Percentiles rank a stretch among this genome's conserved stretches.
These are phyloP conservation scores for Aurelia aurita DNA, from an alignment of 30 jellyfish, hydroid and myxozoan species.

Conservation along the genomic window DNA sequence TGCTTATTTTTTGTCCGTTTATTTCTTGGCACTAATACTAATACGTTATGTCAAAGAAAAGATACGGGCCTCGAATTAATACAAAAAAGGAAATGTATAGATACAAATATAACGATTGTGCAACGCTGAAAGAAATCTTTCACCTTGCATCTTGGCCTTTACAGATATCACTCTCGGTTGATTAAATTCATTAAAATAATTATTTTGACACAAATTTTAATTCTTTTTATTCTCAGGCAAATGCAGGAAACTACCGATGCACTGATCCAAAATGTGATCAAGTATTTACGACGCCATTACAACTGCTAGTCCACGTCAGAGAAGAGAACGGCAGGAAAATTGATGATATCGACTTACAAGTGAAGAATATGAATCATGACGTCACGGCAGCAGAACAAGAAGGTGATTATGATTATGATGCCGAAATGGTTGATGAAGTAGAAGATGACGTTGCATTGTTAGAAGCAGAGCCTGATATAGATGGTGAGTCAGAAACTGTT, in stretches of 20 bases:
- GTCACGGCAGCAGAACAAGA: conserved; percentile 43
- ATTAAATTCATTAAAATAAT: too few species aligned
- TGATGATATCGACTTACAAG: conserved; percentile 27
- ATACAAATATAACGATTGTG: too few species aligned
- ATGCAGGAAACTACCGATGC: conserved; percentile 29
- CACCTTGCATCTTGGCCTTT: too few species aligned
- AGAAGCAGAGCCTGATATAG: conserved; percentile 2
- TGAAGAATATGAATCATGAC: conserved; percentile 30
- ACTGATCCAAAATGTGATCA: conserved; percentile 38
- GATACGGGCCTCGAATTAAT: too few species aligned
- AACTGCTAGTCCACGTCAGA: conserved; percentile 61
- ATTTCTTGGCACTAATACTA: too few species aligned
- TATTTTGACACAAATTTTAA: too few species aligned
- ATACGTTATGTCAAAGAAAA: too few species aligned
- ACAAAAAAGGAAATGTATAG: too few species aligned
- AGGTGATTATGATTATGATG: conserved; percentile 55
- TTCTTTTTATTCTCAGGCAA: too few species aligned
- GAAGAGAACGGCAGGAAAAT: conserved; percentile 55
- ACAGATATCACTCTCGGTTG: too few species aligned
- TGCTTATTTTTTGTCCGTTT: too few species aligned
- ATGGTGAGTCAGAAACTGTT: conserved; percentile 15
- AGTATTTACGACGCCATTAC: conserved; percentile 52
- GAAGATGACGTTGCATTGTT: conserved; percentile 29
- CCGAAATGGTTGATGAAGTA: conserved; percentile 31
- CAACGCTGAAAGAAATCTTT: too few species aligned